Percentiles rank a stretch among this genome's conserved stretches.
Conservation (phyloP, 2,113 vertebrate genomes). For the Pampusana beccarii region DNA sequence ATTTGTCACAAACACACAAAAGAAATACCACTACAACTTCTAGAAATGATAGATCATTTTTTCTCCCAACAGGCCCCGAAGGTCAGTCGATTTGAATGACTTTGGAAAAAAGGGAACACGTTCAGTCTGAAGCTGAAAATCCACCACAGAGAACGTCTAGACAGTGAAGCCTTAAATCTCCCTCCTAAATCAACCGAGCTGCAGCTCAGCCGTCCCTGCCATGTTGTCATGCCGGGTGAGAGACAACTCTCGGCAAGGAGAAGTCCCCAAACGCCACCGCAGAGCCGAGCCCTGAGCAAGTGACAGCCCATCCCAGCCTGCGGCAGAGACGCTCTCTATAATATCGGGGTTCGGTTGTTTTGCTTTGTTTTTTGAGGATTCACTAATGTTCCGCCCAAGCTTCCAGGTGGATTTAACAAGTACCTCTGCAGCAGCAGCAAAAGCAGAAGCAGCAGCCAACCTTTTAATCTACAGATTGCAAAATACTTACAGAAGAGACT, state of each 20-base stretch:
- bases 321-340: background rate
- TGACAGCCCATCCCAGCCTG: background rate
- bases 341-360: background rate
- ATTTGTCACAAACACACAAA: background rate
- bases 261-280: background rate
- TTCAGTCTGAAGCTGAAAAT: conserved; percentile 47
- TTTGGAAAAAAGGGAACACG: background rate
- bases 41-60: background rate
- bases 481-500: background rate
- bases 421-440: background rate
- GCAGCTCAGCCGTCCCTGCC: conserved; percentile 19
- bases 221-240: background rate
- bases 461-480: background rate
- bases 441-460: background rate
- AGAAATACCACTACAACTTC: background rate
- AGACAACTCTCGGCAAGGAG: background rate
- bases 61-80: background rate
- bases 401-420: conserved; percentile 14
- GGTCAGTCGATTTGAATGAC: background rate
- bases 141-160: conserved; percentile 45
- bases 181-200: conserved; percentile 47
- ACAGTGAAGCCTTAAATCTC: conserved; percentile 6
- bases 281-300: background rate
- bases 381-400: background rate
- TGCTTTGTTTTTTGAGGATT: background rate